These are phyloP conservation scores for Gymnarchus niloticus DNA, from an alignment of 2,113 vertebrate species.

Conservation along the genomic window DNA sequence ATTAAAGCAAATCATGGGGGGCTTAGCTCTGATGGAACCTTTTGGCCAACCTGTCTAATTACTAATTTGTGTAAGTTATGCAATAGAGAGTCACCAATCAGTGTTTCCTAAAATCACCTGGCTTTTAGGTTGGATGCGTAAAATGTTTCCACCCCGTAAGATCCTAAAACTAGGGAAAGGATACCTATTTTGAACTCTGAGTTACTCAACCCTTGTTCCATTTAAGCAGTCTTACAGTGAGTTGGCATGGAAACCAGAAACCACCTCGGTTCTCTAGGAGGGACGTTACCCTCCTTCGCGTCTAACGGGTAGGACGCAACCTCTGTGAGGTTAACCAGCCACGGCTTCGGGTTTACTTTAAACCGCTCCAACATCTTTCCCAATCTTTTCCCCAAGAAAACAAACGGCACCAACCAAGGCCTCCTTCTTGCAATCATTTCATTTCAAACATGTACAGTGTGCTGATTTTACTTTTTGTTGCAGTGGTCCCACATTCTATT, in stretches of 20 bases:
- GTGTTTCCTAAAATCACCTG: not conserved
- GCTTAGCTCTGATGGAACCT: not conserved
- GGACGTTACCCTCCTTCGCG: not conserved
- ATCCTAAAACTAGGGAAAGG: not conserved
- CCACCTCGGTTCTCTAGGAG: not conserved
- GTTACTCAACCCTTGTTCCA: constrained; percentile 18
- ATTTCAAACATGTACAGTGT: constrained; percentile 33
- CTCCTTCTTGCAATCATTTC: constrained; percentile 33
- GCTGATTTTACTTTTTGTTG: constrained; percentile 23
- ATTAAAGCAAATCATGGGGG: not conserved
- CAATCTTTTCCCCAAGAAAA: constrained; percentile 43
- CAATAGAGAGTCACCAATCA: not conserved
- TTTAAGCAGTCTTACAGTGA: constrained; percentile 5
- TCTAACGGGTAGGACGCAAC: constrained; percentile 21
- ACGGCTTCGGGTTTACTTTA: constrained; percentile 43
- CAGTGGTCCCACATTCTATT: constrained; percentile 6
- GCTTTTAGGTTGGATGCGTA: not conserved
- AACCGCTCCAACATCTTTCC: constrained; percentile 35
- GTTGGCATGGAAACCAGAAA: constrained; percentile 25
- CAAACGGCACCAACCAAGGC: constrained; percentile 37
- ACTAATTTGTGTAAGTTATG: not conserved
- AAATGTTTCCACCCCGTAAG: not conserved
- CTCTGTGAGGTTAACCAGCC: constrained; percentile 57
- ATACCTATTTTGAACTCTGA: constrained; percentile 3
- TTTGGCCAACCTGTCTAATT: not conserved